These are phyloP conservation scores for Xerus rutilus DNA, from an alignment of 2,797 vertebrate species.

Conservation along the genomic window DNA sequence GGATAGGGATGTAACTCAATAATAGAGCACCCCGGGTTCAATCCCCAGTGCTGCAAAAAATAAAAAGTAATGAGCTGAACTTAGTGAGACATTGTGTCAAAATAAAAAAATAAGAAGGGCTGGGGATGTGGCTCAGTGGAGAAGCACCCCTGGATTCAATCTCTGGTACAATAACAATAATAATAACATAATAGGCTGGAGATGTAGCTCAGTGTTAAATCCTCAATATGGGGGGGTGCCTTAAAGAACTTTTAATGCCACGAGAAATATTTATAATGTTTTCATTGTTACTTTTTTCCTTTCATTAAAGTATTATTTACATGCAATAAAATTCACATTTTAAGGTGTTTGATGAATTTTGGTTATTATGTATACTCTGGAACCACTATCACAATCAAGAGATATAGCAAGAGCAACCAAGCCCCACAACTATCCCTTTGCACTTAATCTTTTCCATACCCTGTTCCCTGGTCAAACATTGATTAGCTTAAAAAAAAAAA, in stretches of 20 bases:
- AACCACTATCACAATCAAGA: background rate
- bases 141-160: no score
- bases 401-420: background rate
- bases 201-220: no score
- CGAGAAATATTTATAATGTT: background rate
- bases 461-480: background rate
- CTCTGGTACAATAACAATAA: no score
- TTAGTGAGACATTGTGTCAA: no score
- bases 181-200: no score
- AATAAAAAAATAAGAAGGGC: no score
- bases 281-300: background rate
- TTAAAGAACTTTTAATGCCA: conserved; percentile 37
- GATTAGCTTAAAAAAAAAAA: background rate
- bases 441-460: background rate
- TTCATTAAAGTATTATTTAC: background rate
- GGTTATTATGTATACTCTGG: background rate
- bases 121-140: background rate
- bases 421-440: background rate
- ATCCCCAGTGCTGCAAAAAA: no score
- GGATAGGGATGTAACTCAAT: no score
- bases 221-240: no score
- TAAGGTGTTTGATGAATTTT: background rate
- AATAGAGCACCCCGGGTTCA: no score
- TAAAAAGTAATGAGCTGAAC: no score
- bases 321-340: background rate